Conservation (phyloP, 2,888 invertebrate species). For the Lasioglossum pauxillum region DNA sequence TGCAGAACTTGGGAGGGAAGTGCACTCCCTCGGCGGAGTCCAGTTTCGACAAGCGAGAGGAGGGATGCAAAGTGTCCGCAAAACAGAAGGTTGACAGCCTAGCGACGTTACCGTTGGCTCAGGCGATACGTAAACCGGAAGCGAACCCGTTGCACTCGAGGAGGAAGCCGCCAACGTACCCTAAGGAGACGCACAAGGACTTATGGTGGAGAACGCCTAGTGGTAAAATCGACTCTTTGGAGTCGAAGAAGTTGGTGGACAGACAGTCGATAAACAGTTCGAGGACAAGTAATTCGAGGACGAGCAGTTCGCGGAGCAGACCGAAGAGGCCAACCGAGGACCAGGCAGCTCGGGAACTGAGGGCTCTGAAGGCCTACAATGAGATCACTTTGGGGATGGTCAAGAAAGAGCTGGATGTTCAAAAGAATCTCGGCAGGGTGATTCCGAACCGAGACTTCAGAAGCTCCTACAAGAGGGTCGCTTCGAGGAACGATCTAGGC, state of each 20-base stretch:
- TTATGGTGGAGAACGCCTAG: neutral
- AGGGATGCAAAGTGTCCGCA: neutral
- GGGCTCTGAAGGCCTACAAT: conserved; percentile 71
- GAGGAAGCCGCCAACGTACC: conserved; percentile 35
- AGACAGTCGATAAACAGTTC: conserved; percentile 1
- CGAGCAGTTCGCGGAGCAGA: neutral
- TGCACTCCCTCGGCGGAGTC: neutral
- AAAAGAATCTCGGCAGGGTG: conserved; percentile 4
- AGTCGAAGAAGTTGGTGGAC: conserved; percentile 4
- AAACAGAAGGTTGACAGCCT: conserved; percentile 28
- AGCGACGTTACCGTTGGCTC: conserved; percentile 40
- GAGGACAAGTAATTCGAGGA: conserved; percentile 3
- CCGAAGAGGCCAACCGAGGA: conserved; percentile 19
- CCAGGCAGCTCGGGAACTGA: conserved; percentile 63
- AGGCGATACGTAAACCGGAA: conserved; percentile 34
- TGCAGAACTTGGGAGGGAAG: neutral
- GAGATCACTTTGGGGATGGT: conserved; percentile 66
- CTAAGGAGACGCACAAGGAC: conserved; percentile 12
- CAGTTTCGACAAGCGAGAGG: neutral
- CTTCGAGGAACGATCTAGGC: neutral
- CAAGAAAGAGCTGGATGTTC: conserved; percentile 59
- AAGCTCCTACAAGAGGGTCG: neutral
- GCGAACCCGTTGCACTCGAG: neutral
- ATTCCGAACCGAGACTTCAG: fast-evolving
- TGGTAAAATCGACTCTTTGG: neutral